Evolutionary conservation across 2,888 invertebrate species (phyloP).

Genomic region (Harpagoxenus sublaevis): DNA sequence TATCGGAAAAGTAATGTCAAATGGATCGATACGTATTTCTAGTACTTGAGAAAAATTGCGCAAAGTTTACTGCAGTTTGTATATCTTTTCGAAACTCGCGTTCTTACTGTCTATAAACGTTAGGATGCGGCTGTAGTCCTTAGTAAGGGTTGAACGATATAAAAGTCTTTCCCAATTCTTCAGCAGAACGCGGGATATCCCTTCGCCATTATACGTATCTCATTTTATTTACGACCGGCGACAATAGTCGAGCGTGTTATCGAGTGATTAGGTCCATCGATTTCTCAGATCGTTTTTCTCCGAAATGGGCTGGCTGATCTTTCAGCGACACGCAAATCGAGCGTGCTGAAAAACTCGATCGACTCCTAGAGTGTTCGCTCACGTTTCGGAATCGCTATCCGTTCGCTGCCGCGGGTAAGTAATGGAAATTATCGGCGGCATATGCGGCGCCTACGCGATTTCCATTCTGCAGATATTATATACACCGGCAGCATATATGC

Average conservation of each 20-base stretch:
- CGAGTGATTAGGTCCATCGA: conserved; percentile 13
- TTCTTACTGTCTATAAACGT: conserved; percentile 12
- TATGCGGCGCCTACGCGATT: conserved; percentile 47
- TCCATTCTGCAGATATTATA: conserved; percentile 60
- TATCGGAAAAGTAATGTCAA: neutral
- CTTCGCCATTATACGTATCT: conserved; percentile 2
- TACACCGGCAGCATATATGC: conserved; percentile 22
- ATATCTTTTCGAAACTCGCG: neutral
- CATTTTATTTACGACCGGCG: conserved; percentile 34
- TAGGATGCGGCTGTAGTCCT: neutral
- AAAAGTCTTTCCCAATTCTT: conserved; percentile 35
- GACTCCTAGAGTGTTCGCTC: neutral
- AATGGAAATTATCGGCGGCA: conserved; percentile 58
- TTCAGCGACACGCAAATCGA: conserved; percentile 43
- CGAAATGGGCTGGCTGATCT: conserved; percentile 18
- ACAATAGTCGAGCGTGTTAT: conserved; percentile 20
- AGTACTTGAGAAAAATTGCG: neutral
- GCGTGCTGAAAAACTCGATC: conserved; percentile 18
- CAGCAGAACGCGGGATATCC: neutral
- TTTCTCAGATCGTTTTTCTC: neutral
- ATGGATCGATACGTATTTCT: neutral
- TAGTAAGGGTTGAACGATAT: conserved; percentile 3
- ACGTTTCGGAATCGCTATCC: conserved; percentile 48
- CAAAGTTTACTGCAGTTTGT: neutral
- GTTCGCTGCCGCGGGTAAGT: conserved; percentile 52